phyloP scores from a whole-genome alignment of 2,797 vertebrate species.

The Crocidura indochinensis region DNA sequence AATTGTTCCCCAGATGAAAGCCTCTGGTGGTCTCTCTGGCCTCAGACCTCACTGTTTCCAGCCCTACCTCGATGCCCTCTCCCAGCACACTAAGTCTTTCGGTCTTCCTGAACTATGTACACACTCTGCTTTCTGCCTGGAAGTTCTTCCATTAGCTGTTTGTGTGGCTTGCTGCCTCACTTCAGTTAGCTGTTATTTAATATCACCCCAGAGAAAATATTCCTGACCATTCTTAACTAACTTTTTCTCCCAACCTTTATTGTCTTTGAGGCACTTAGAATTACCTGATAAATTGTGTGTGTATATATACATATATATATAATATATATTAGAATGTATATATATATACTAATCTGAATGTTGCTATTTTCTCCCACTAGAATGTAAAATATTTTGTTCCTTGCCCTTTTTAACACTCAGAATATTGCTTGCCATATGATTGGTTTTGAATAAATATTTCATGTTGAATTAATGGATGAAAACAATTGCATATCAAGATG shows the following conservation, averaged over 20 bases:
- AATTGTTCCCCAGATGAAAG: conserved; percentile 19
- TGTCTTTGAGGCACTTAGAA: conserved; percentile 7
- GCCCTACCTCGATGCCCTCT: not conserved
- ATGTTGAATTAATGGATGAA: conserved; percentile 36
- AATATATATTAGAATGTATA: not conserved
- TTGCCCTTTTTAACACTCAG: not conserved
- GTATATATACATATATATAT: too few relatives aligned
- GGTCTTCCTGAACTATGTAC: conserved; percentile 41
- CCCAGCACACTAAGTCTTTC: not conserved
- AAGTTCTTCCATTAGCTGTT: not conserved
- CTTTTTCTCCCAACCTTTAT: not conserved
- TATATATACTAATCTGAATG: conserved; percentile 41
- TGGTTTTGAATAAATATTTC: not conserved
- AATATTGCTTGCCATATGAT: conserved; percentile 3
- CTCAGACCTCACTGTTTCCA: not conserved
- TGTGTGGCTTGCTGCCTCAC: conserved; percentile 16
- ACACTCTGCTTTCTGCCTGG: conserved; percentile 37
- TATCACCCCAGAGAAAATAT: conserved; percentile 18
- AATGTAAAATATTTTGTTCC: not conserved
- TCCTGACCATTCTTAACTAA: not conserved
- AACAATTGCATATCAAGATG: not conserved
- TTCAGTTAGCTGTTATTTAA: conserved; percentile 44
- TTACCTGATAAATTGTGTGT: not conserved
- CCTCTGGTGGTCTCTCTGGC: conserved; percentile 24
- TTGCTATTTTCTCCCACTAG: conserved; percentile 20